Percentiles rank a stretch among this genome's conserved stretches.
These are phyloP conservation scores for Drosophila lowei DNA, from an alignment of 1,140 invertebrate genomes.

Conservation along the genomic window DNA sequence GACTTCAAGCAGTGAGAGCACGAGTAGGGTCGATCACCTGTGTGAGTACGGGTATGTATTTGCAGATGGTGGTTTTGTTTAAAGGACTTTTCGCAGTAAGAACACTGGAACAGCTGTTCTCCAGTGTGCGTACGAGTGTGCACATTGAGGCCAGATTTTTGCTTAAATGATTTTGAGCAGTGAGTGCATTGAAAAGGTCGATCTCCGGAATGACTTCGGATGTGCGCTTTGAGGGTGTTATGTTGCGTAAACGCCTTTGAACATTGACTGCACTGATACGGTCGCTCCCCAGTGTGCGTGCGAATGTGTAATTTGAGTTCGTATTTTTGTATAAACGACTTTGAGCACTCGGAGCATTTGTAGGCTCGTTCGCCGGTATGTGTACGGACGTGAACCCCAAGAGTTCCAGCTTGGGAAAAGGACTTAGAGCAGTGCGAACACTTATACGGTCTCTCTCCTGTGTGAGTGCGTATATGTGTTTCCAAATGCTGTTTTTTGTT, in stretches of 20 bases:
- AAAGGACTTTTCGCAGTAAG: too few relatives aligned
- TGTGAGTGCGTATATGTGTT: background rate
- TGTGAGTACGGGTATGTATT: too few relatives aligned
- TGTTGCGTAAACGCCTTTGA: background rate
- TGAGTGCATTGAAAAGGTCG: background rate
- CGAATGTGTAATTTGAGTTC: too few relatives aligned
- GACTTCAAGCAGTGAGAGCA: background rate
- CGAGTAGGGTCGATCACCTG: too few relatives aligned
- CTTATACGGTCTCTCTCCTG: background rate
- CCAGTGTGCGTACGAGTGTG: too few relatives aligned
- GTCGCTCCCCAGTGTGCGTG: background rate
- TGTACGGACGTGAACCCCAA: background rate
- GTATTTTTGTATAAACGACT: background rate
- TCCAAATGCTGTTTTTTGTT: too few relatives aligned
- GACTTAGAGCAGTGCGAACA: constrained; percentile 1
- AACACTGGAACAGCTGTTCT: too few relatives aligned
- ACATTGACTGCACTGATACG: background rate
- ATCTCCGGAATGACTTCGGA: background rate
- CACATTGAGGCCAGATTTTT: background rate
- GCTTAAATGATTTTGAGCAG: constrained; percentile 1
- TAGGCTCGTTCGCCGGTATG: constrained; percentile 17
- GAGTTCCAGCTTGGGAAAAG: constrained; percentile 2
- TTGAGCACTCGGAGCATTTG: constrained; percentile 3
- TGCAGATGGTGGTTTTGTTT: too few relatives aligned
- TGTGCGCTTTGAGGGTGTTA: background rate